Evolutionary conservation across 2,113 vertebrate genomes (phyloP), one percentile per base, ranked within the genome.

Genomic region (Empidonax alnorum): DNA sequence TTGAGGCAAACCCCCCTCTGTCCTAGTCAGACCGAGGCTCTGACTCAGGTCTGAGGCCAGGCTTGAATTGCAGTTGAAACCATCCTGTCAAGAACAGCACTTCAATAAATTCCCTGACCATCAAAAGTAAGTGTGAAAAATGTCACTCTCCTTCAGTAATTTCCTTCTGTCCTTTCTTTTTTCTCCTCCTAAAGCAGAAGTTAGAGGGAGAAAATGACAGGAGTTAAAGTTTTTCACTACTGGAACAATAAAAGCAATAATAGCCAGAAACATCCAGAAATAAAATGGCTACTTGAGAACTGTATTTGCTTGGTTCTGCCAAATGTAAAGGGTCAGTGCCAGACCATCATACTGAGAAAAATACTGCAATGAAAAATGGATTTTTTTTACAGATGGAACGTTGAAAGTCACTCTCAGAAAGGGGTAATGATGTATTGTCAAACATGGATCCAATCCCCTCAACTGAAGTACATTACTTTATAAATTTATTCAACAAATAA

Each of bases 71-170:
- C 76, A 93, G 35, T 81, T 90, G 88, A 97, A 96, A 93, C 75
- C 31, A 68, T 35, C 55, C 76, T 90, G 91, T 87, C 96, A 96
- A 90, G 56, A 96, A 74, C 61, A 93, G 85, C 68, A 86, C 83
- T 96, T 87, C 80, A 96, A 86, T 96, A 93, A 89, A 94, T 96
- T 87, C 50, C 84, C 72, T 58, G 42, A 82, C 91, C 87, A 87
- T 94, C 90, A 95, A 87, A 92, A 91, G 47, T 58, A 96, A 93
- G 74, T 85, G 89, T 74, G 46, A 86, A 96, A 96, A 91, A 91
- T 82, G 85, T 79, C 94, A 91, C 69, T 95, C 84, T 89, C 67
- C 87, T 91, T 89, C 52, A 82, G 78, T 91, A 80, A 92, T 95
- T 90, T 95, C 46, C 55, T 76, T 86, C 71, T 66, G 53, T 52